These are phyloP conservation scores for Poecilia latipinna DNA, from an alignment of 2,113 vertebrate species.

Conservation along the genomic window DNA sequence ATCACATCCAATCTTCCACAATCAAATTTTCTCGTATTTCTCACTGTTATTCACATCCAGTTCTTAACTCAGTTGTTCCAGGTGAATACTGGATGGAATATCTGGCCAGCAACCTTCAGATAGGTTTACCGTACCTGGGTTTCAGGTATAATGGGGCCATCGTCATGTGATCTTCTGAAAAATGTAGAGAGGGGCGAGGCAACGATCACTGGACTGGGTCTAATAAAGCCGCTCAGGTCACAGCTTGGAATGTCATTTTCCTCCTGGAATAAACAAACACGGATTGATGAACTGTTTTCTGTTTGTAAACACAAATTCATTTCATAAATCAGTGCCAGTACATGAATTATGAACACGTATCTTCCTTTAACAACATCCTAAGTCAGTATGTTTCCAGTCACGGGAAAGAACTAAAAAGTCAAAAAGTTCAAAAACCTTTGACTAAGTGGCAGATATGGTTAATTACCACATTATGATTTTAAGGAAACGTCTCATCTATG, in stretches of 20 bases:
- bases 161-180: constrained; percentile 88
- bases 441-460: neutral
- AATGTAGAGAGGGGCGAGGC: constrained; percentile 94
- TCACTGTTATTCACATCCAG: too few relatives aligned
- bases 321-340: neutral
- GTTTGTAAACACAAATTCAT: neutral
- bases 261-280: constrained; percentile 73
- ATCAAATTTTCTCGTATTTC: too few relatives aligned
- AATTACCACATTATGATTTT: neutral
- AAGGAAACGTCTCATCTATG: neutral
- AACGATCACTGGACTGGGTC: constrained; percentile 92
- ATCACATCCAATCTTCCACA: too few relatives aligned
- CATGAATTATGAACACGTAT: neutral
- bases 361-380: neutral
- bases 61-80: too few relatives aligned
- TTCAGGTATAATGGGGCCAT: constrained; percentile 95
- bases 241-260: constrained; percentile 98
- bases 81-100: too few relatives aligned
- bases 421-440: neutral
- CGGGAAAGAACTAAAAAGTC: neutral
- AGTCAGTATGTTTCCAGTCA: neutral
- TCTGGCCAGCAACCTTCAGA: too few relatives aligned
- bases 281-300: neutral
- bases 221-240: constrained; percentile 94
- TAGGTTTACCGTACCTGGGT: constrained; percentile 86